Percentiles rank a stretch among this genome's conserved stretches.
Conservation (phyloP, 2,797 vertebrate species). For the Lacerta viridis region DNA sequence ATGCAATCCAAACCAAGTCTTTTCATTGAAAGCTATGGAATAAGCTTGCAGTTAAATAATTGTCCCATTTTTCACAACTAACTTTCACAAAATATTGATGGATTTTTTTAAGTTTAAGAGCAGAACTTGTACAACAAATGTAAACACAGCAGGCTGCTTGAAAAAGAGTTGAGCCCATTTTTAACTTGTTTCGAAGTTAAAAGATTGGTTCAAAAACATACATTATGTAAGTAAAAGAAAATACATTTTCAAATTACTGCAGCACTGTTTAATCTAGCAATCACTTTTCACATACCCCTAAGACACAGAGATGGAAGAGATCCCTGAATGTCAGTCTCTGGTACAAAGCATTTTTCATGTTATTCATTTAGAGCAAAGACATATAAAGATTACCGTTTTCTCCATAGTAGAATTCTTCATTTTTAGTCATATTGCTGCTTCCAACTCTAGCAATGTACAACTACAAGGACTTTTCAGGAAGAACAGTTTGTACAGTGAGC, state of each 20-base stretch:
- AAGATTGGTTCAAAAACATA: constrained; percentile 54
- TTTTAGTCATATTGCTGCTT: constrained; percentile 51
- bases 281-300: constrained; percentile 8
- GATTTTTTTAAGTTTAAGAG: background rate
- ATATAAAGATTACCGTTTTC: constrained; percentile 70
- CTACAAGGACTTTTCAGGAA: constrained; percentile 17
- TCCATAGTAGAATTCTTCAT: constrained; percentile 70
- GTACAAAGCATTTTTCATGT: background rate
- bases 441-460: constrained; percentile 37
- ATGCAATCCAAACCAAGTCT: background rate
- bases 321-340: background rate
- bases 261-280: constrained; percentile 31
- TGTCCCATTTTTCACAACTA: background rate
- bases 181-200: constrained; percentile 34
- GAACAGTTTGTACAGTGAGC: constrained; percentile 39
- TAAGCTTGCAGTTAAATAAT: background rate
- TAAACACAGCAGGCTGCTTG: background rate
- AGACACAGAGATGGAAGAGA: background rate
- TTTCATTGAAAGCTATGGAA: too few species aligned
- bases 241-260: constrained; percentile 35
- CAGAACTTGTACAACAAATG: background rate
- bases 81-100: background rate
- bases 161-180: constrained; percentile 41
- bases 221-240: background rate
- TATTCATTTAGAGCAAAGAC: constrained; percentile 22